Evolutionary conservation across 2,113 vertebrate genomes (phyloP).

Genomic region (Neolamprologus sp.): DNA sequence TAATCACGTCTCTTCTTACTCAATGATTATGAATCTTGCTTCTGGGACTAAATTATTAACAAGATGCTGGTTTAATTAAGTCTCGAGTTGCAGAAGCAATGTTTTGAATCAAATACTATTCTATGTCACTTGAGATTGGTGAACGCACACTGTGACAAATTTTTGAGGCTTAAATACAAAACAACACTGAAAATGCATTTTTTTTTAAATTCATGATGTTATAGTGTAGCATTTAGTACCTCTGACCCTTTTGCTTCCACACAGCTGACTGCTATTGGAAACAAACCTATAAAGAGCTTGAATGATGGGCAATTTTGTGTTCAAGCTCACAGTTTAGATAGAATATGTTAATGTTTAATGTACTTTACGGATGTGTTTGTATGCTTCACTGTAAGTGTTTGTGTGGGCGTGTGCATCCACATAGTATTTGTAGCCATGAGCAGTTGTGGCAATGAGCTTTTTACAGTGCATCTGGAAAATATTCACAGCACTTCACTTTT

Average conservation of each 20-base stretch:
- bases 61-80: slow-evolving; percentile 14
- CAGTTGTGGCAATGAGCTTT: background rate
- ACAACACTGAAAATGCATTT: background rate
- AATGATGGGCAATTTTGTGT: slow-evolving; percentile 1
- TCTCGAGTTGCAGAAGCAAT: background rate
- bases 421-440: background rate
- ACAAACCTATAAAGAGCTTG: background rate
- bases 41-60: slow-evolving; percentile 27
- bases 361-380: background rate
- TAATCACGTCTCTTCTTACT: background rate
- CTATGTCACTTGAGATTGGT: background rate
- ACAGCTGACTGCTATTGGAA: background rate
- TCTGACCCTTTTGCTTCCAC: background rate
- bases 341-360: background rate
- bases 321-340: background rate
- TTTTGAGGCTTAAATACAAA: background rate
- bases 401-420: background rate
- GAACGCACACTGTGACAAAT: background rate
- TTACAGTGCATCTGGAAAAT: background rate
- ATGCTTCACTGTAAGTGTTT: background rate
- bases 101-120: slow-evolving; percentile 4
- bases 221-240: background rate
- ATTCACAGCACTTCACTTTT: background rate
- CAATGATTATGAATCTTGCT: background rate
- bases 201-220: background rate